Base-by-base conservation (phyloP, 2,113 vertebrate genomes). In the Leptosomus discolor region DNA sequence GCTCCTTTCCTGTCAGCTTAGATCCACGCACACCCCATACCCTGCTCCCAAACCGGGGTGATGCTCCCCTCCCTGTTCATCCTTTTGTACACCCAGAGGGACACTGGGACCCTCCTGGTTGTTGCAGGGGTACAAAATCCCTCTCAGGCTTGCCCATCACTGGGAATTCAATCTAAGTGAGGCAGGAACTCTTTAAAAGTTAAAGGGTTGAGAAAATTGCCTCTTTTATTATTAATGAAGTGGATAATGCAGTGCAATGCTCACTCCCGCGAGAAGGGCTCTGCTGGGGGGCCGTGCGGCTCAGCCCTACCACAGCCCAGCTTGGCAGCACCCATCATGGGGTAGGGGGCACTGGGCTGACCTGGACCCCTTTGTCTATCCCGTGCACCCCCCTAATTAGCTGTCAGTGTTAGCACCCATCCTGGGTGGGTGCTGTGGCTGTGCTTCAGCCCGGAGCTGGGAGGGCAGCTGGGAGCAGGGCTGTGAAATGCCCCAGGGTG, bases 171-270 rank as follows among this genome's bases (percentile, higher is more conserved):
- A 94, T 95, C 69, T 76, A 85, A 96, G 45, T 50, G 57, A 91
- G 79, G 89, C 86, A 85, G 70, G 74, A 95, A 69, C 65, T 91
- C 94, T 96, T 96, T 97, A 95, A 95, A 97, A 95, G 60, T 97
- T 95, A 97, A 97, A 94, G 53, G 74, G 32, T 91, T 92, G 91
- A 95, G 96, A 92, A 97, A 97, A 97, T 97, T 88, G 86, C 81
- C 84, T 94, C 81, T 92, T 97, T 75, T 43, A 97, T 97, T 96
- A 97, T 97, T 97, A 73, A 96, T 95, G 24, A 95, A 90, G 80
- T 61, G 80, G 89, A 63, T 97, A 96, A 96, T 65, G 86, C 64
- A 29, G 57, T 34, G 50, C 78, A 30, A 22, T 1, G 12, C 85
- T 81, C 5, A 0, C 51, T 74, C 45, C 53, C 0, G 2, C 32